A percentile compares a stretch with the other conserved stretches of the same genome.
These are phyloP conservation scores for Syngnathus acus DNA, from an alignment of 2,797 vertebrate genomes.

Conservation along the genomic window DNA sequence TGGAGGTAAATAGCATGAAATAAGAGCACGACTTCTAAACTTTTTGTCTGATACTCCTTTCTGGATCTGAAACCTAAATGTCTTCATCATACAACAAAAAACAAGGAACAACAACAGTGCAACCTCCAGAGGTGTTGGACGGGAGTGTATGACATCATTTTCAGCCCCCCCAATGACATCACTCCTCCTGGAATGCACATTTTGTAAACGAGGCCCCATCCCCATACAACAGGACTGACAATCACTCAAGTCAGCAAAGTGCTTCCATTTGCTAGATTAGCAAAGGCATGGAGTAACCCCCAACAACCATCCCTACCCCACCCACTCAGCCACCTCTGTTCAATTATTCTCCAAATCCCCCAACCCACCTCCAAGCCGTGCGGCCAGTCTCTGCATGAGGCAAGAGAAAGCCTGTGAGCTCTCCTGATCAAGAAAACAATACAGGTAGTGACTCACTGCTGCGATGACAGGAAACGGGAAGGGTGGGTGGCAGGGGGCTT, in stretches of 20 bases:
- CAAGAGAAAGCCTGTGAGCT: slow-evolving; percentile 62
- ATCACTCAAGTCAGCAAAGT: slow-evolving; percentile 37
- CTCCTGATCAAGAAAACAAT: slow-evolving; percentile 69
- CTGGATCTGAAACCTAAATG: no score
- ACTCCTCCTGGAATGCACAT: slow-evolving; percentile 14
- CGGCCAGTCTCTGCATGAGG: slow-evolving; percentile 36
- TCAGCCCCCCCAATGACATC: slow-evolving; percentile 23
- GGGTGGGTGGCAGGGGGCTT: slow-evolving; percentile 15
- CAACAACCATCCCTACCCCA: slow-evolving; percentile 7
- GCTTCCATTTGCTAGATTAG: slow-evolving; percentile 58
- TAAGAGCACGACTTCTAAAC: no score
- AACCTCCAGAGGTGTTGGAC: not conserved
- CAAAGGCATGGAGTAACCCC: slow-evolving; percentile 24
- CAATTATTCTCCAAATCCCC: slow-evolving; percentile 40
- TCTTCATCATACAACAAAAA: no score
- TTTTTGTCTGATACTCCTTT: no score
- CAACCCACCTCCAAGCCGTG: slow-evolving; percentile 27
- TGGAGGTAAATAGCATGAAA: no score
- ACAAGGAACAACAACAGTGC: not conserved
- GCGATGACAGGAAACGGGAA: slow-evolving; percentile 31
- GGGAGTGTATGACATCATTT: slow-evolving; percentile 20
- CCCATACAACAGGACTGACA: slow-evolving; percentile 22
- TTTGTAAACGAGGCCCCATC: slow-evolving; percentile 4
- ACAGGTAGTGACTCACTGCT: slow-evolving; percentile 72
- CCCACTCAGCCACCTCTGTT: slow-evolving; percentile 16